Base-by-base conservation (phyloP, 2,888 invertebrate species). In the Zhuqinia jingwanae region DNA sequence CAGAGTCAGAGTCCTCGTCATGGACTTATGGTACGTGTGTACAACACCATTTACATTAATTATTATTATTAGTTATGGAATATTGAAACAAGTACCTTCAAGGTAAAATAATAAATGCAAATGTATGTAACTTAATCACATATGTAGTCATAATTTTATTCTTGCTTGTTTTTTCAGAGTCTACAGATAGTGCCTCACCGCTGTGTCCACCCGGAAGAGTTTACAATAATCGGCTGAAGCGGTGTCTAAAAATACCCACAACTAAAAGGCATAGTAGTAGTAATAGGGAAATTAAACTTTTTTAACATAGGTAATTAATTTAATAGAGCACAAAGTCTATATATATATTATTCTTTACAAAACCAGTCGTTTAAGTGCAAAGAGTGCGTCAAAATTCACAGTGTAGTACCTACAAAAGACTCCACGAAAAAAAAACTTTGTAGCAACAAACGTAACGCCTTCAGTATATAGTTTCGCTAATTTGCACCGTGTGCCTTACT, bases 11-110 rank as follows among this genome's bases (percentile, higher is more conserved):
- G 36, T 87, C 86, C 1, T 80, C 80, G 13, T 81, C 81, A 20
- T 87, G 81, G 81, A 87, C 86, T 53, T 87, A 87, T 45, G 86
- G 86, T 87, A 65, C 8, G 8, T 56, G 25, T n/a, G n/a, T n/a
- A n/a, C n/a, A 56, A 20, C n/a, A n/a, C 10, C 20, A 2, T 22
- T 65, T 20, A 65, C 30, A 65, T 3, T 65, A 17, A 13, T 65
- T 65, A n/a, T n/a, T n/a, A n/a, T n/a, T n/a, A n/a, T n/a, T n/a
- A n/a, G n/a, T n/a, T n/a, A n/a, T n/a, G n/a, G n/a, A n/a, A n/a
- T n/a, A n/a, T n/a, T n/a, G n/a, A n/a, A n/a, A n/a, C n/a, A n/a
- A n/a, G n/a, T n/a, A n/a, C n/a, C n/a, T n/a, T 68, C 45, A 20
- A 68, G 30, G 27, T 22, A 0, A 30, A 30, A 8, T 17, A 65